phyloP scores from a whole-genome alignment of 2,797 vertebrate species.

The Pelobates cultripes region DNA sequence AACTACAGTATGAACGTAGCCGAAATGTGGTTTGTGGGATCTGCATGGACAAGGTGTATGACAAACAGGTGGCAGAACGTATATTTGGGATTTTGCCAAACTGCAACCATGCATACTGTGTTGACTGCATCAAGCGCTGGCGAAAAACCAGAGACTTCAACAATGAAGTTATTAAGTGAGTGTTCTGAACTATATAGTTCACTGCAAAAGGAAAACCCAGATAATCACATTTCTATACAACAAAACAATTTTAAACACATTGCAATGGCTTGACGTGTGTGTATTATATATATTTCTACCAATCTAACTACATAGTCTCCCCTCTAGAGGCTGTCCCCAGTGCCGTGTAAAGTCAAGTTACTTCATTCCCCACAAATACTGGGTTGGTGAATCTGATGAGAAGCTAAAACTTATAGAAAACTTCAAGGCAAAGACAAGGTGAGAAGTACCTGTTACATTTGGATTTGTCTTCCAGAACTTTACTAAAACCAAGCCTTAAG shows the following conservation, averaged over 20 bases:
- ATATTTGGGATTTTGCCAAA: slow-evolving; percentile 88
- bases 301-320: no score
- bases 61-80: slow-evolving; percentile 70
- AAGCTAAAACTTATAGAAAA: slow-evolving; percentile 79
- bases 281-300: no score
- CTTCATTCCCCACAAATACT: slow-evolving; percentile 86
- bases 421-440: slow-evolving; percentile 86
- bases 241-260: no score
- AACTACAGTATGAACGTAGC: slow-evolving; percentile 61
- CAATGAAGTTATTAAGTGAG: slow-evolving; percentile 79
- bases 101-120: slow-evolving; percentile 84
- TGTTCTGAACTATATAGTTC: no score
- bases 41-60: slow-evolving; percentile 91
- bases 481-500: no score
- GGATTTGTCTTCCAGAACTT: no score
- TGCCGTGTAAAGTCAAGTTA: slow-evolving; percentile 85
- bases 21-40: slow-evolving; percentile 84
- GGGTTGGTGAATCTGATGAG: slow-evolving; percentile 77
- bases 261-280: no score
- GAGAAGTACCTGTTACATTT: slow-evolving; percentile 59
- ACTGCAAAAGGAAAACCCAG: no score
- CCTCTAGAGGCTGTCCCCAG: slow-evolving; percentile 76
- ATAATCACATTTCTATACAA: no score
- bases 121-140: slow-evolving; percentile 86
- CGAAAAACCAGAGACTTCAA: slow-evolving; percentile 79